These are phyloP conservation scores for Cistogaster globosa DNA, from an alignment of 2,888 invertebrate genomes.

Conservation along the genomic window DNA sequence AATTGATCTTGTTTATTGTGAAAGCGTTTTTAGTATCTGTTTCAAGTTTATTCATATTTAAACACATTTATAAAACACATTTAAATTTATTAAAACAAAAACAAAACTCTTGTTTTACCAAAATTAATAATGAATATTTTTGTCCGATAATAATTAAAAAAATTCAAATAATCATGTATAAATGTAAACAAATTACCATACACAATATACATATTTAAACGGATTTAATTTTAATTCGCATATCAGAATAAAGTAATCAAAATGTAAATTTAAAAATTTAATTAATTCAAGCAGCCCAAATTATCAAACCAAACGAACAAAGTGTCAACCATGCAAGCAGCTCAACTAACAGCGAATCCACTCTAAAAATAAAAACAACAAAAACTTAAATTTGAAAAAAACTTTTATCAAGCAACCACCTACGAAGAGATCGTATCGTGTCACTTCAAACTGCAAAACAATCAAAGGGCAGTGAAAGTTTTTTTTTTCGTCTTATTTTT, in stretches of 20 bases:
- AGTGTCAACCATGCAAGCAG: no score
- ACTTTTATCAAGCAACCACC: conserved; percentile 14
- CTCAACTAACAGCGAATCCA: background rate
- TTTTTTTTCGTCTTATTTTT: conserved; percentile 18
- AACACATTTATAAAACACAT: no score
- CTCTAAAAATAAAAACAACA: background rate
- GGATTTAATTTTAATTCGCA: conserved; percentile 18
- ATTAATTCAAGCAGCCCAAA: conserved; percentile 49
- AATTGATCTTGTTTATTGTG: no score
- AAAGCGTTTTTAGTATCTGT: no score
- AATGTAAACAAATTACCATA: conserved; percentile 32
- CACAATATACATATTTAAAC: conserved; percentile 13
- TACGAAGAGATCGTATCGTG: background rate
- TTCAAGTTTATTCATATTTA: no score
- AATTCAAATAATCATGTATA: conserved; percentile 1
- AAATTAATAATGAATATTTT: no score
- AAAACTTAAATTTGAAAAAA: background rate
- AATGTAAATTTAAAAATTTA: conserved; percentile 66
- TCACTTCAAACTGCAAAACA: conserved; percentile 38
- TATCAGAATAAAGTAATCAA: conserved; percentile 48
- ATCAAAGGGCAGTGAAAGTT: conserved; percentile 61
- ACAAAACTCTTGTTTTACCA: no score
- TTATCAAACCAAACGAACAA: conserved; percentile 1
- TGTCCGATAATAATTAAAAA: background rate
- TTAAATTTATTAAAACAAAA: no score